phyloP scores from a whole-genome alignment of 2,113 vertebrate species.

The Parotia lawesii region DNA sequence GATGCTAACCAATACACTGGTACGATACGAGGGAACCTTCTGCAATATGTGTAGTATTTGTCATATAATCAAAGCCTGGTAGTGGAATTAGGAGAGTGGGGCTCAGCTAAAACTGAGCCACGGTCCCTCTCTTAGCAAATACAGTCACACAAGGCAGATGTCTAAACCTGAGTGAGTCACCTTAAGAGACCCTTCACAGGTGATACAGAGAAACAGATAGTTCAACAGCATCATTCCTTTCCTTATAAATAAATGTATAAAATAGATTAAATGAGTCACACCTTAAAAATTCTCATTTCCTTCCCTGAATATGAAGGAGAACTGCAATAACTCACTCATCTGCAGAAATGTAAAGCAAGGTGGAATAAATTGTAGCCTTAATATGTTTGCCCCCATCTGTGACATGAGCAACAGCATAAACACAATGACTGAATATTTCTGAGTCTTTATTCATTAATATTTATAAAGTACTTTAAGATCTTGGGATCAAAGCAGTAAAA shows the following conservation, averaged over 20 bases:
- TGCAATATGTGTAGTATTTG: neutral
- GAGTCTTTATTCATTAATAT: slow-evolving; percentile 60
- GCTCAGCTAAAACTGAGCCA: neutral
- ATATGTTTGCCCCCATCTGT: slow-evolving; percentile 32
- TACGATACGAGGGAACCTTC: neutral
- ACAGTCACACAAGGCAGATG: neutral
- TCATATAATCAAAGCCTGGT: neutral
- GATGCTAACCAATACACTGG: neutral
- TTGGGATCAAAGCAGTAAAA: slow-evolving; percentile 60
- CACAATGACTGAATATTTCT: slow-evolving; percentile 55
- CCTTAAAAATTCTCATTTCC: slow-evolving; percentile 55
- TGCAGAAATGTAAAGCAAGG: slow-evolving; percentile 45
- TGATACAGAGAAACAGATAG: neutral
- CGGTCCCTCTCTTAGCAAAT: neutral
- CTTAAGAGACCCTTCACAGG: neutral
- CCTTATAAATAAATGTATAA: slow-evolving; percentile 67
- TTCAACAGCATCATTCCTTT: neutral
- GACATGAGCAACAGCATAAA: slow-evolving; percentile 43
- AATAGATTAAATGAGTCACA: slow-evolving; percentile 57
- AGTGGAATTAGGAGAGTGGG: neutral
- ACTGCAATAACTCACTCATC: slow-evolving; percentile 49
- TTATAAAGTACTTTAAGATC: slow-evolving; percentile 60
- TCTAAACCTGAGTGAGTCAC: neutral
- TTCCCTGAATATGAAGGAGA: slow-evolving; percentile 30
- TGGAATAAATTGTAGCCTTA: slow-evolving; percentile 53